phyloP scores from a whole-genome alignment of 2,797 vertebrate species.

The Sarcophilus harrisii region DNA sequence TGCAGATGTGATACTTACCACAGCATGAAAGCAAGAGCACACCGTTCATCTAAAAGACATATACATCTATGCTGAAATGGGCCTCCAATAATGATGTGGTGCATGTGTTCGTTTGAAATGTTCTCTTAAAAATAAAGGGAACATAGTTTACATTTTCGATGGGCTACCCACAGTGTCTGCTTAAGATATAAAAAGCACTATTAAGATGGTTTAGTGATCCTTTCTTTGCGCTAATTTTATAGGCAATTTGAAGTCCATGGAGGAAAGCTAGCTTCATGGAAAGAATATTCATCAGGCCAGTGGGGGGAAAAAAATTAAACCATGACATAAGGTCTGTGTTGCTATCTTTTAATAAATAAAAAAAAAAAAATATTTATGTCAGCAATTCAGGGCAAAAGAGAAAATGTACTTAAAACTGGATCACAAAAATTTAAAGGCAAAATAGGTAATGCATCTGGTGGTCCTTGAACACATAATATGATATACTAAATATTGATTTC shows the following conservation, averaged over 20 bases:
- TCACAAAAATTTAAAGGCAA: constrained; percentile 90
- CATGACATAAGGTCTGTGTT: constrained; percentile 76
- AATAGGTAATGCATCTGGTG: constrained; percentile 94
- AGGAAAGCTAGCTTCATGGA: constrained; percentile 83
- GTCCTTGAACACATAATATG: constrained; percentile 96
- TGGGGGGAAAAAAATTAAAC: constrained; percentile 74
- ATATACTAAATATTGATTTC: constrained; percentile 97
- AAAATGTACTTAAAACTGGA: constrained; percentile 86
- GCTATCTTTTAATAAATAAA: constrained; percentile 73
- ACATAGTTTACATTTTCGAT: constrained; percentile 80
- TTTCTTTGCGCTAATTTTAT: constrained; percentile 81
- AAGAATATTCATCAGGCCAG: constrained; percentile 83
- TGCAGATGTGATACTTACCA: constrained; percentile 85
- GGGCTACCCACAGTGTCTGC: constrained; percentile 79
- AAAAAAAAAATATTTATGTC: constrained; percentile 83
- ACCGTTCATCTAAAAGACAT: constrained; percentile 83
- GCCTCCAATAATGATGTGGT: constrained; percentile 78
- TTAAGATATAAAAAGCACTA: constrained; percentile 79
- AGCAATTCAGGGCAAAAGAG: constrained; percentile 85
- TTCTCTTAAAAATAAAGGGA: constrained; percentile 76
- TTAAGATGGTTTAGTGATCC: constrained; percentile 66
- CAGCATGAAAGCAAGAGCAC: constrained; percentile 82
- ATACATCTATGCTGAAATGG: constrained; percentile 84
- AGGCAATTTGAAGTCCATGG: constrained; percentile 82
- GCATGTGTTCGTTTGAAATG: constrained; percentile 78